phyloP scores from a whole-genome alignment of 2,888 invertebrate species.

The Entomobrya multifasciata region DNA sequence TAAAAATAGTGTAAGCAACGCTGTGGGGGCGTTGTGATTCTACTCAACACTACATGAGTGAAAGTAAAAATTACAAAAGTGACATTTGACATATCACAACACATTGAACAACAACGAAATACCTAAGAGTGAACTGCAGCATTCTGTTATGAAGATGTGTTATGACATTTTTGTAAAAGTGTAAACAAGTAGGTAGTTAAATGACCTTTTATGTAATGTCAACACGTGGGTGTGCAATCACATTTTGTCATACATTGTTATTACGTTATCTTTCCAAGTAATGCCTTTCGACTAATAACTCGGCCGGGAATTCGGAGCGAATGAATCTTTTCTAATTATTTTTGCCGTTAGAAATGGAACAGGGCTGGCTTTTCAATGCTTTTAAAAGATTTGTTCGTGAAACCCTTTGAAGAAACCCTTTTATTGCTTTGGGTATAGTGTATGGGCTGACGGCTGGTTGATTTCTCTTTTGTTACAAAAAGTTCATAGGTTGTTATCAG shows the following conservation, averaged over 20 bases:
- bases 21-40: no score
- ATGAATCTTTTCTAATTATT: constrained; percentile 16
- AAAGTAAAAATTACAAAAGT: no score
- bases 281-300: background rate
- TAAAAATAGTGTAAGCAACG: no score
- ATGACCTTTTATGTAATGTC: no score
- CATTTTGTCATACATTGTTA: background rate
- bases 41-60: no score
- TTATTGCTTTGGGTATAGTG: constrained; percentile 45
- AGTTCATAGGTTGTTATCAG: constrained; percentile 54
- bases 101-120: no score
- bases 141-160: no score
- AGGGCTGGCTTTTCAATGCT: background rate
- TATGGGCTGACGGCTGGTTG: background rate
- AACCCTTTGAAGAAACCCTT: constrained; percentile 45
- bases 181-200: no score
- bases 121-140: no score
- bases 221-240: no score
- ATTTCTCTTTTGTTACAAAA: constrained; percentile 51
- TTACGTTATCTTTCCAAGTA: background rate
- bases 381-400: constrained; percentile 3
- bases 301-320: constrained; percentile 9
- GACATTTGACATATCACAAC: no score
- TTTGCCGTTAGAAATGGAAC: constrained; percentile 24
- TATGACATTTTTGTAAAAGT: no score